Evolutionary conservation across 2,888 invertebrate genomes (phyloP).

Genomic region (Maniola hyperantus): DNA sequence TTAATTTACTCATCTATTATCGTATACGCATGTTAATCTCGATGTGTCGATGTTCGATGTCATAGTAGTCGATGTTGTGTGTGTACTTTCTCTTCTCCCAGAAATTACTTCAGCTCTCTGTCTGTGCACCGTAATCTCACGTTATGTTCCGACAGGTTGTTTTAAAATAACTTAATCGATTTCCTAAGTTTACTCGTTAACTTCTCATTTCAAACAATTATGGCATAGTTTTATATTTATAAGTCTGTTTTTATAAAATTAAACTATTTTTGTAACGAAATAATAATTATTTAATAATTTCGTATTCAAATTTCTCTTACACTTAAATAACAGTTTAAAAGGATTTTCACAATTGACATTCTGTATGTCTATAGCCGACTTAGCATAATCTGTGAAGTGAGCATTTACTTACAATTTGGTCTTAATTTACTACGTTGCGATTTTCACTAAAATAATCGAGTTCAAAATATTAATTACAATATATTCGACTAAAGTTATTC

Average conservation of each 20-base stretch:
- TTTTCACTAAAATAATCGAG: constrained; percentile 1
- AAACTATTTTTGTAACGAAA: constrained; percentile 24
- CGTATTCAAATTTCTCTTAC: constrained; percentile 20
- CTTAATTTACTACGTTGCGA: background rate
- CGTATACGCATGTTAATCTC: constrained; percentile 22
- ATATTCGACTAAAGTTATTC: background rate
- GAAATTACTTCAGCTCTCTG: constrained; percentile 8
- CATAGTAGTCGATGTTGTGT: constrained; percentile 19
- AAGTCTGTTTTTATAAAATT: constrained; percentile 12
- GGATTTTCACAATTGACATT: constrained; percentile 20
- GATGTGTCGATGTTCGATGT: constrained; percentile 17
- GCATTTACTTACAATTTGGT: constrained; percentile 13
- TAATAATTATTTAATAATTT: constrained; percentile 22
- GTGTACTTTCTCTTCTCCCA: constrained; percentile 28
- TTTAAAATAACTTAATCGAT: background rate
- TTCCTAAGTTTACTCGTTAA: background rate
- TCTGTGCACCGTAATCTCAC: background rate
- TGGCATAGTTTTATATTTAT: constrained; percentile 4
- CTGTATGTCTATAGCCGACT: constrained; percentile 19
- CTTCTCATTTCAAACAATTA: background rate
- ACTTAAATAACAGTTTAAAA: constrained; percentile 13
- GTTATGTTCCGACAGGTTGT: constrained; percentile 16
- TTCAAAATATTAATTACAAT: background rate
- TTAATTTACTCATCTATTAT: constrained; percentile 18
- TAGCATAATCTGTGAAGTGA: constrained; percentile 23